Evolutionary conservation across 2,797 vertebrate species (phyloP), one percentile per base, ranked within the genome.

Genomic region (Distichodus sexfasciatus): DNA sequence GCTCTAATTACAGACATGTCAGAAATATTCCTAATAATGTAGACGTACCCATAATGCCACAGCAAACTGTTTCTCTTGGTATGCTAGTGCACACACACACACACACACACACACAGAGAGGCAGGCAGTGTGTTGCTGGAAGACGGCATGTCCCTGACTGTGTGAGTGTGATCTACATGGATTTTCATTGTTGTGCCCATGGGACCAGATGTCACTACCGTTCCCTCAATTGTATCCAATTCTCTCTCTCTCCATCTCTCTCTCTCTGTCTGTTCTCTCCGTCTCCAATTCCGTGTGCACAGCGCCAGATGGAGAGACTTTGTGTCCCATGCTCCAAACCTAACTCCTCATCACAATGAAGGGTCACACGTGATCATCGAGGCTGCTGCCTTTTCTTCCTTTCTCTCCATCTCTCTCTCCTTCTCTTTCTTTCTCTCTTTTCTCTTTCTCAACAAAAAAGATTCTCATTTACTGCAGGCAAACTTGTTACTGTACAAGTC

Each of bases 201-300:
- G 86, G 86, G 88, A 91, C 86, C 87, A 91, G 89, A 91, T 91
- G 89, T 91, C 88, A 83, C 85, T 87, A 87, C 84, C 84, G 84
- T 83, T 85, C 82, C 71, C 84, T 90, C 87, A 88, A 87, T 88
- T 87, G 83, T 85, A 82, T 81, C 80, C 82, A 81, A 86, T 74
- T 80, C 76, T 81, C 79, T 82, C 74, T 65, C 12, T 47, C 48
- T 41, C 41, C 31, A 29, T 36, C 51, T 62, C 59, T 48, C 40
- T 46, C n/a, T 31, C 40, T 29, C 33, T 53, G 47, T 33, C 26
- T 50, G 24, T 21, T 57, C n/a, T 38, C 65, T 74, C 72, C 3
- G 28, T 78, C 78, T 79, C 76, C 78, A 73, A 72, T 83, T 82
- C 68, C 63, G 66, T 69, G 68, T 51, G 55, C 15, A 44, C 72